These are phyloP conservation scores for Triplophysa dalaica DNA, from an alignment of 2,113 vertebrate species.

Conservation along the genomic window DNA sequence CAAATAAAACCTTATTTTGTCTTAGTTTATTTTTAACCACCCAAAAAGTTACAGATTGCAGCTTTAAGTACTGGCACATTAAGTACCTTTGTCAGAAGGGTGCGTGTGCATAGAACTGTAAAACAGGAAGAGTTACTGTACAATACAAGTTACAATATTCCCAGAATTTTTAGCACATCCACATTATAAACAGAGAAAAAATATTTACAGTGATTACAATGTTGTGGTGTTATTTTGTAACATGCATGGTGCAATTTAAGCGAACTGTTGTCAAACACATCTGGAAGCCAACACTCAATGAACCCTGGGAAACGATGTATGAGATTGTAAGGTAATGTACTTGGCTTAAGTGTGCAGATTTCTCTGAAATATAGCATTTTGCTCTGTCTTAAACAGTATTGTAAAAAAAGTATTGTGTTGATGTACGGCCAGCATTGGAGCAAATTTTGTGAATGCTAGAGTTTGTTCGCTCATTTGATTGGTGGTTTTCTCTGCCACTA, in stretches of 20 bases:
- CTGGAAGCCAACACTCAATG: neutral
- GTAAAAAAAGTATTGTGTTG: neutral
- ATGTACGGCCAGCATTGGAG: constrained; percentile 43
- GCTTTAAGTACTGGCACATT: too few species aligned
- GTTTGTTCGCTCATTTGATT: constrained; percentile 18
- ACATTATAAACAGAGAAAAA: neutral
- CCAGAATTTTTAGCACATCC: neutral
- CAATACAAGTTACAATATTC: too few species aligned
- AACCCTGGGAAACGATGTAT: neutral
- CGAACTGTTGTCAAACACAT: constrained; percentile 7
- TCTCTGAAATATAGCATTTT: constrained; percentile 7
- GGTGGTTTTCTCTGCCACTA: constrained; percentile 35
- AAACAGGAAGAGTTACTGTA: too few species aligned
- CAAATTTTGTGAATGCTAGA: constrained; percentile 31
- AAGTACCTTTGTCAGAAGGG: too few species aligned
- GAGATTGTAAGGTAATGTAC: neutral
- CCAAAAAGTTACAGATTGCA: too few species aligned
- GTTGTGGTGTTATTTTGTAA: neutral
- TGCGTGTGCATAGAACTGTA: too few species aligned
- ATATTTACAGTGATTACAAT: neutral
- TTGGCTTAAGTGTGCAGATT: constrained; percentile 17
- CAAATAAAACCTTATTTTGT: too few species aligned
- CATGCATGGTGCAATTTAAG: constrained; percentile 21
- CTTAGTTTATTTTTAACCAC: too few species aligned
- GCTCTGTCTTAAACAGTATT: constrained; percentile 11